These are phyloP conservation scores for Acanthaster planci DNA, from an alignment of 35 echinoderm and acorn worm genomes.

Conservation along the genomic window DNA sequence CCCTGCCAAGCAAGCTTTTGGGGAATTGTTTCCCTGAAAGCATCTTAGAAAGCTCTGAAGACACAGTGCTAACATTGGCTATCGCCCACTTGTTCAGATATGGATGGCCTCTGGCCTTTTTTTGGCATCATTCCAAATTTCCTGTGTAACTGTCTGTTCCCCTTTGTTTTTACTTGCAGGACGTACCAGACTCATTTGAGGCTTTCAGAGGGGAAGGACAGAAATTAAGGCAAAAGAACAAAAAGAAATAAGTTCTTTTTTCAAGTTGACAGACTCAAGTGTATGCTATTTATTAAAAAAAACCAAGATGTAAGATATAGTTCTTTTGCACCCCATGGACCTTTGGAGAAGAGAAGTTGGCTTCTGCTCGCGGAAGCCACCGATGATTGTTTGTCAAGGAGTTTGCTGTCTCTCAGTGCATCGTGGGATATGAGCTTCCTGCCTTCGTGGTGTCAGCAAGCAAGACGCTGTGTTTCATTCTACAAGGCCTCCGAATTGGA, in stretches of 20 bases:
- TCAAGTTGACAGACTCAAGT: background rate
- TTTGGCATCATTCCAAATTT: background rate
- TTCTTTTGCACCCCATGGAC: no score
- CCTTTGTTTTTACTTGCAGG: slow-evolving; percentile 36
- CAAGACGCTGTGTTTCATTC: background rate
- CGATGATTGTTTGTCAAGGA: no score
- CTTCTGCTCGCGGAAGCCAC: no score
- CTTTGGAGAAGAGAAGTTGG: no score
- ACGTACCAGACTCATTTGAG: slow-evolving; percentile 46
- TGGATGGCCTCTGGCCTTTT: no score
- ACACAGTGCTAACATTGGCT: no score
- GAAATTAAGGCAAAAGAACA: slow-evolving; percentile 45
- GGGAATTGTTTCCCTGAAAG: no score
- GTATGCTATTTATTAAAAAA: background rate
- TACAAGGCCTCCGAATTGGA: background rate
- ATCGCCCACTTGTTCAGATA: no score
- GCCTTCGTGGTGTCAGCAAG: background rate
- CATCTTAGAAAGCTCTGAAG: no score
- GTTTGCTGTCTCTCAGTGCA: no score
- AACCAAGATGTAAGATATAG: background rate
- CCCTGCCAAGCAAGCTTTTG: no score
- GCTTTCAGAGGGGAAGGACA: slow-evolving; percentile 72
- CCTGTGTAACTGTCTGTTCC: background rate
- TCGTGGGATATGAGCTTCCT: background rate
- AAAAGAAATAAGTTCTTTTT: slow-evolving; percentile 21